Evolutionary conservation across 2,888 invertebrate species (phyloP), one percentile per base, ranked within the genome.

Genomic region (Hypomecis atomaria): DNA sequence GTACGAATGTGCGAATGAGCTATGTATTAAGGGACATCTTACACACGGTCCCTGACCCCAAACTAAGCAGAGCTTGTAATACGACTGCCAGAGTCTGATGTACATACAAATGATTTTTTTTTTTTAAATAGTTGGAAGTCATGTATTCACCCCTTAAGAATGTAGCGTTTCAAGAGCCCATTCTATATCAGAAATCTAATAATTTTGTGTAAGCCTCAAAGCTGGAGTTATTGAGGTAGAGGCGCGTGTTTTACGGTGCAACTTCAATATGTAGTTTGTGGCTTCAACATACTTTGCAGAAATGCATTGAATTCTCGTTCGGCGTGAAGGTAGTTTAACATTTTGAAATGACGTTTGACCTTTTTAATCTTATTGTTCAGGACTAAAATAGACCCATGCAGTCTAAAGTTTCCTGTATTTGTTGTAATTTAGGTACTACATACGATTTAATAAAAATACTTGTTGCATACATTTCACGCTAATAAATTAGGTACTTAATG

Each of bases 191-290:
- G 53, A 57, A 52, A 47, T 52, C 52, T 52, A 54, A 59, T 63
- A 49, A 63, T 54, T 63, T 55, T 47, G 58, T 48, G n/a, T 58
- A 58, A 58, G 53, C 63, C 47, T 47, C n/a, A 56, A 59, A 64
- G 65, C 64, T 43, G 52, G n/a, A 60, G 57, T 60, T 65, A 60
- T 65, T 61, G 48, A 56, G 45, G 57, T 42, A 37, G 53, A 53
- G 36, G 40, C 49, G 43, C 55, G 52, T 56, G 56, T 59, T 65
- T 64, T 65, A 61, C 57, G 60, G 38, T n/a, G 36, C 13, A 53
- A 57, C 57, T 65, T 60, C 65, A 65, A 65, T 65, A 65, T 65
- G 65, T 58, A 65, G 60, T 65, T 65, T 61, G 65, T 58, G 65
- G 65, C 48, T 52, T 56, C 36, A 42, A 49, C 55, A 65, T 48